Evolutionary conservation across 2,888 invertebrate species (phyloP), one percentile per base, ranked within the genome.

Genomic region (Nymphalis polychloros): DNA sequence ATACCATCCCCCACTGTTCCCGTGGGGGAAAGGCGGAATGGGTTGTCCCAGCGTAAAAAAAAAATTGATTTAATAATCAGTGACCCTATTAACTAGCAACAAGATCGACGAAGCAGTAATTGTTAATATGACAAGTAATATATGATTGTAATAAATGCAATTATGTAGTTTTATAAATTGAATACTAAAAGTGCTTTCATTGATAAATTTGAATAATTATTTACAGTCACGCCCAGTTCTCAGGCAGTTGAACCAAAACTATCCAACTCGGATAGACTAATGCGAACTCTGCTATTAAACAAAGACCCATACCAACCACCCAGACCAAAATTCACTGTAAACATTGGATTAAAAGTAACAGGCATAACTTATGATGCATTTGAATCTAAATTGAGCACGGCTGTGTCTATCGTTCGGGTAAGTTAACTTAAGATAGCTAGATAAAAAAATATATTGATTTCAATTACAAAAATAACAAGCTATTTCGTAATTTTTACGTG

Each of bases 231-330:
- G n/a, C 78, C 85, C 8, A 79, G 87, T 63, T 90, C 90, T 0
- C 77, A 83, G 76, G 84, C 85, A 73, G 84, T 93, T 0, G 85
- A 88, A 59, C 86, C 81, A 1, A 84, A 86, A 17, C 73, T 94
- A 48, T 92, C 94, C 0, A 78, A 85, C 35, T 83, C 91, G 0
- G 94, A 95, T 63, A 87, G 86, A 64, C 83, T 96, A 27, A 86
- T 93, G 68, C 84, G 83, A n/a, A 85, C 92, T 19, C 74, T 95
- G n/a, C 80, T 94, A 1, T 77, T 83, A 60, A 84, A 89, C 59
- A 93, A 84, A 52, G 92, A 81, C 77, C 93, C 87, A 76, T 92
- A 75, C 20, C 60, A 87, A 3, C 77, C 89, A 0, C 89, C 90
- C 0, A 79, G 74, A 2, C 76, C 81, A 0, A 72, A 66, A 0